Evolutionary conservation across 92 coral and sea anemone species (phyloP), one percentile per base, ranked within the genome.

Genomic region (Anthopleura xanthogrammica): DNA sequence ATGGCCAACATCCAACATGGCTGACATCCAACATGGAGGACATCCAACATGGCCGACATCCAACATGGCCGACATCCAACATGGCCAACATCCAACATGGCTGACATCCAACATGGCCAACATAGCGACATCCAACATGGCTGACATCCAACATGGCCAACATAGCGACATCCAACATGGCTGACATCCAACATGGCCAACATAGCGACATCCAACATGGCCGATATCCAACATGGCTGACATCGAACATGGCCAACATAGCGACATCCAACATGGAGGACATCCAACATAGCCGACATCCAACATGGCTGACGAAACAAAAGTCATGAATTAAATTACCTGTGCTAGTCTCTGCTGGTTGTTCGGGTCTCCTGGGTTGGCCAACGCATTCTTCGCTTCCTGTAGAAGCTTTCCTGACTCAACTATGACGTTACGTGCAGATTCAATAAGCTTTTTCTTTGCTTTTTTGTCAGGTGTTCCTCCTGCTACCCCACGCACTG

Each of bases 401-500:
- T 87, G 83, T 17, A 97, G 87, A 57, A 97, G 78, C 82, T 97
- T 87, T 55, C 92, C 98, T 41, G 99, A 95, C 86, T 95, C 99
- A 50, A 87, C 87, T 81, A 97, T 95, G 17, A 97, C 99, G 39
- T 90, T 95, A 66, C 92, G 95, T 11, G 99, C 97, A 12, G 99
- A 98, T 60, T 97, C 91, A 42, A 97, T 93, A 68, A 97, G 87
- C 57, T 97, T 93, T 86, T 87, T 91, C 76, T 92, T 98, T 58
- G 90, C 90, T 22, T 93, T 88, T 88, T 80, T 87, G 94, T 97
- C 99, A 16, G 77, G 93, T n/a, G 98, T 86, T 29, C 97, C 97
- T 16, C 97, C 99, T 29, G 99, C 99, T 5, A 97, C 98, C 1
- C 98, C 99, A 71, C 99, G 87, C 14, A 94, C 99, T 29, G 99